A percentile compares a stretch with the other conserved stretches of the same genome.
Conservation (phyloP, 2,113 vertebrate genomes). For the Ranitomeya variabilis region DNA sequence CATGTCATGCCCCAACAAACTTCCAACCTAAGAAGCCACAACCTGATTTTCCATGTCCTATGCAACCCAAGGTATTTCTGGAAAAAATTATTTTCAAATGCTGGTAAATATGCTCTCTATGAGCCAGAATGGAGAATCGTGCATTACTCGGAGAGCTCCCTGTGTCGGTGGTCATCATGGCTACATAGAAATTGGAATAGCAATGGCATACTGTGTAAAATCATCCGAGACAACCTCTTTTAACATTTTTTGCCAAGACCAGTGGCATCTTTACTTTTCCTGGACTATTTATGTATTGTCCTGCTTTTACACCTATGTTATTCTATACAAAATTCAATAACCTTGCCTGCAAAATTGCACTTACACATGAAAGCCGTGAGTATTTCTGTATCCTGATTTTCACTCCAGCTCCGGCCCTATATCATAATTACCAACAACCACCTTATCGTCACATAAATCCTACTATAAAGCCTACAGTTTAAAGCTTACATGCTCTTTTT, state of each 20-base stretch:
- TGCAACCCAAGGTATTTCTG: no score
- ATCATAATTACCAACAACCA: not conserved
- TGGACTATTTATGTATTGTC: not conserved
- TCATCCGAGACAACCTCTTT: not conserved
- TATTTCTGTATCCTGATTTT: not conserved
- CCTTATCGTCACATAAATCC: not conserved
- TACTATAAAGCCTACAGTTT: not conserved
- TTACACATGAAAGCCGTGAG: not conserved
- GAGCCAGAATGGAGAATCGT: no score
- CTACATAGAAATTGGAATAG: no score
- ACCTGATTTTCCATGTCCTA: no score
- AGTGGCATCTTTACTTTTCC: not conserved
- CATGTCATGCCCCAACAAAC: no score
- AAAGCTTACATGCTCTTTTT: conserved; percentile 10
- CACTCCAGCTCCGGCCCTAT: not conserved
- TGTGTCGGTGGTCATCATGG: no score
- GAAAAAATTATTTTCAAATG: no score
- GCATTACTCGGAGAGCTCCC: no score
- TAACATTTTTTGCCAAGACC: not conserved
- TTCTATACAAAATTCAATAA: not conserved
- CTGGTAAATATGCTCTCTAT: no score
- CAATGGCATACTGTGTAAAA: no score
- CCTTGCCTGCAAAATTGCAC: not conserved
- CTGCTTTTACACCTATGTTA: not conserved
- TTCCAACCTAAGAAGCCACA: no score